These are phyloP conservation scores for Clarias fuscus DNA, from an alignment of 2,797 vertebrate genomes.

Conservation along the genomic window DNA sequence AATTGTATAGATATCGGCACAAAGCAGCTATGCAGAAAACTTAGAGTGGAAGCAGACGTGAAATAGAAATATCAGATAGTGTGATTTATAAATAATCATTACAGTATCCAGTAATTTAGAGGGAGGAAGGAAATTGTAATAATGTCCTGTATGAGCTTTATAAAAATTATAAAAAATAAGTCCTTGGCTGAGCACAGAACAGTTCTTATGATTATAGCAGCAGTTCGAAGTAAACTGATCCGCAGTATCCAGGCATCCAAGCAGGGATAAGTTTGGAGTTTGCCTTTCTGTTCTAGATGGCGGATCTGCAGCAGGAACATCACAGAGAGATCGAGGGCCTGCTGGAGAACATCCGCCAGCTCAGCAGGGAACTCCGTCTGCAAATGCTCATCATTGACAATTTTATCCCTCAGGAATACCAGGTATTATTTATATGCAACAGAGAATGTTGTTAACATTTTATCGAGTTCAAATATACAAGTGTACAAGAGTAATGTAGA, in stretches of 20 bases:
- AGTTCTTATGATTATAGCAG: neutral
- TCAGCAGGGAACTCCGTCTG: slow-evolving; percentile 93
- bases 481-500: neutral
- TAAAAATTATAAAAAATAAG: neutral
- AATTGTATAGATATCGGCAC: neutral
- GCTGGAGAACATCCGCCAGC: slow-evolving; percentile 94
- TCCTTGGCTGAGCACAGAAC: neutral
- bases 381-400: slow-evolving; percentile 99
- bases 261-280: neutral
- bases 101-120: neutral
- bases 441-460: neutral
- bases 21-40: neutral
- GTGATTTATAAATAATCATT: neutral
- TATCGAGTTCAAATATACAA: neutral
- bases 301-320: slow-evolving; percentile 95
- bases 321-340: slow-evolving; percentile 96
- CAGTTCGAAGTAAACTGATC: neutral
- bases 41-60: neutral
- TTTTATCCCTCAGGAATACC: slow-evolving; percentile 97
- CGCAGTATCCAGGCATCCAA: neutral
- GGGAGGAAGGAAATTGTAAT: neutral
- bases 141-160: neutral
- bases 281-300: slow-evolving; percentile 79
- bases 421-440: slow-evolving; percentile 61
- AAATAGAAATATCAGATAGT: neutral